phyloP scores from a whole-genome alignment of 2,797 vertebrate species.

The Melanotaenia maccullochi region DNA sequence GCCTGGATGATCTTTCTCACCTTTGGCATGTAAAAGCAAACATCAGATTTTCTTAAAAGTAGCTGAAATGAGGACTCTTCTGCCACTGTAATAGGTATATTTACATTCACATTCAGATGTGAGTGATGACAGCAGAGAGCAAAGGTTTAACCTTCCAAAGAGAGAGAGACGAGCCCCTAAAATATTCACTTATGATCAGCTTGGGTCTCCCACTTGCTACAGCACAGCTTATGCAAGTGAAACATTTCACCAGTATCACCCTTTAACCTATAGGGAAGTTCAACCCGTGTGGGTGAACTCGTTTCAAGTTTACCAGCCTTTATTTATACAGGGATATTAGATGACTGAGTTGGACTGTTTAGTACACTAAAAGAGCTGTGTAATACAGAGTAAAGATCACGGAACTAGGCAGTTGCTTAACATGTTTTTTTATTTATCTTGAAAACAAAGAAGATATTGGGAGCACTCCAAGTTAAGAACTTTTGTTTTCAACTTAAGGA shows the following conservation, averaged over 20 bases:
- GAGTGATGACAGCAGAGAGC: neutral
- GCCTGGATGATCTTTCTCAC: neutral
- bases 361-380: no score
- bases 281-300: neutral
- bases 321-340: neutral
- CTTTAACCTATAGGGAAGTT: neutral
- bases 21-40: neutral
- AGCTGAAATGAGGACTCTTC: neutral
- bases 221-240: neutral
- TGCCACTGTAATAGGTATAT: neutral
- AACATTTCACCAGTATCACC: no score
- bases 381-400: no score
- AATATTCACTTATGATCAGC: conserved; percentile 4
- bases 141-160: neutral
- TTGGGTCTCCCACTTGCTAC: conserved; percentile 1
- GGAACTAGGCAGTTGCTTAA: no score
- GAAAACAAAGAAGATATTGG: no score
- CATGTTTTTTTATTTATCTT: no score
- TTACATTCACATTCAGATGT: neutral
- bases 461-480: neutral
- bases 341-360: no score
- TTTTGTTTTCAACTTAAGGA: neutral
- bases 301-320: neutral
- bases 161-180: neutral
- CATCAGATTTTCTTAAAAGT: neutral